Conservation (phyloP, 2,888 invertebrate species). For the Malthinus flaveolus region DNA sequence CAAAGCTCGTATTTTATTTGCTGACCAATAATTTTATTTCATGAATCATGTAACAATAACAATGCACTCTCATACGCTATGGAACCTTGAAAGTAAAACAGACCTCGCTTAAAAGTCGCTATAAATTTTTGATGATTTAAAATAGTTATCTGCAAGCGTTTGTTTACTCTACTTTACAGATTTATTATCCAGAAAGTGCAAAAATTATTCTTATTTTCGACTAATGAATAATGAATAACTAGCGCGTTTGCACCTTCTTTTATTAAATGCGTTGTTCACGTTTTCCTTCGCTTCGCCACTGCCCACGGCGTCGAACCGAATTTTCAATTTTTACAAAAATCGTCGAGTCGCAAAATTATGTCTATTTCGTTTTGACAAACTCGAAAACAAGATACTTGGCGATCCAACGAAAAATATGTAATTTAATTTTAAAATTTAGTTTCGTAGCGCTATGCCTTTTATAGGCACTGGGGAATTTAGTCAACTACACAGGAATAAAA, state of each 20-base stretch:
- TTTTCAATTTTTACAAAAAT: not conserved
- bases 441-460: slow-evolving; percentile 3
- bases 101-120: slow-evolving; percentile 22
- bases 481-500: slow-evolving; percentile 15
- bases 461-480: slow-evolving; percentile 1
- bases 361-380: not conserved
- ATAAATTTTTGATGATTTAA: slow-evolving; percentile 31
- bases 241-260: not conserved
- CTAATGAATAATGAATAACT: slow-evolving; percentile 3
- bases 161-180: slow-evolving; percentile 10
- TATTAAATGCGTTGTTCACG: not conserved
- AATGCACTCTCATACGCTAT: slow-evolving; percentile 16
- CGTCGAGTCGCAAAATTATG: not conserved
- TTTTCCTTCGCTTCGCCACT: too few relatives aligned
- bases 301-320: too few relatives aligned
- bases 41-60: slow-evolving; percentile 32
- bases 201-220: slow-evolving; percentile 22
- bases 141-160: slow-evolving; percentile 13
- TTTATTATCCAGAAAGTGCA: slow-evolving; percentile 14
- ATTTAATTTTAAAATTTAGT: slow-evolving; percentile 6
- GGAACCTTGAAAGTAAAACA: slow-evolving; percentile 25
- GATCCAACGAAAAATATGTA: slow-evolving; percentile 3
- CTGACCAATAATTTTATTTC: slow-evolving; percentile 33
- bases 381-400: slow-evolving; percentile 1
- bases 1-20: slow-evolving; percentile 26